These are phyloP conservation scores for Thermophis baileyi DNA, from an alignment of 2,113 vertebrate genomes.

Conservation along the genomic window DNA sequence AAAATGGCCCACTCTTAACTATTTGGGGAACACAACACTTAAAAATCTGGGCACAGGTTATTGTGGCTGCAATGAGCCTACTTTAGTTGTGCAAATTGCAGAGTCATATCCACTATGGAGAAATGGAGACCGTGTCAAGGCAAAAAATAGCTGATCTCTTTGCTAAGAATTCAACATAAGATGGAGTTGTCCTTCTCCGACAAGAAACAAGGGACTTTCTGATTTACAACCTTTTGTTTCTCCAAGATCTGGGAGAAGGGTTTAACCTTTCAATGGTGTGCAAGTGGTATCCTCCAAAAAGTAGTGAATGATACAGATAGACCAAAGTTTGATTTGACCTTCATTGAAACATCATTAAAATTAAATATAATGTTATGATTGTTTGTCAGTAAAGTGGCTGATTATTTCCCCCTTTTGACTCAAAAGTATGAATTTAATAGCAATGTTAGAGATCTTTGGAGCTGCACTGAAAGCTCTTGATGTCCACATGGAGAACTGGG, in stretches of 20 bases:
- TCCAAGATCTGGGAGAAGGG: neutral
- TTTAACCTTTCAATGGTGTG: neutral
- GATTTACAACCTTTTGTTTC: neutral
- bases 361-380: neutral
- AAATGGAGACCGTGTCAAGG: neutral
- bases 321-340: neutral
- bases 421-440: neutral
- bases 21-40: neutral
- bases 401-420: neutral
- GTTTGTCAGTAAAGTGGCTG: neutral
- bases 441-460: neutral
- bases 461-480: no score
- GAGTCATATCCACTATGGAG: neutral
- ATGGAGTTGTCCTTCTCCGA: neutral
- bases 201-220: neutral
- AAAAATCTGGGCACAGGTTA: neutral
- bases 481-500: neutral
- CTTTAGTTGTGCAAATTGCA: neutral
- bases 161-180: neutral
- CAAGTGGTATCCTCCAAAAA: neutral
- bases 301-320: neutral
- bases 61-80: neutral
- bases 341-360: neutral
- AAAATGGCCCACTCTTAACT: neutral
- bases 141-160: neutral